These are phyloP conservation scores for Aphelocoma californica DNA, from an alignment of 2,797 vertebrate species.

Conservation along the genomic window DNA sequence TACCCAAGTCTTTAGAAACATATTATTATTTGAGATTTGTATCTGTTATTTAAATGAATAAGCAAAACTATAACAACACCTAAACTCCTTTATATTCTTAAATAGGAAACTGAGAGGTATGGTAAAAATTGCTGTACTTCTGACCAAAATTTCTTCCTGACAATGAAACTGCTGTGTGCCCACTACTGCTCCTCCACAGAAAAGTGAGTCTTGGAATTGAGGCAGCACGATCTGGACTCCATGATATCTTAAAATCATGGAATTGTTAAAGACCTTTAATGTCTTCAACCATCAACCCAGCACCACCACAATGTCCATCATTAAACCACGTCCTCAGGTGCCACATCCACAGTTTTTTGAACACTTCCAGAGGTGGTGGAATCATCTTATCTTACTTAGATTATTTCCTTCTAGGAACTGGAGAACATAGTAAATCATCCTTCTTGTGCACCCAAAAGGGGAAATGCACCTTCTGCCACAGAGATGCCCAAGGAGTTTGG, in stretches of 20 bases:
- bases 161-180: neutral
- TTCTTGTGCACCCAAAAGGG: neutral
- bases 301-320: neutral
- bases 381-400: neutral
- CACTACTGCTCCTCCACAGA: neutral
- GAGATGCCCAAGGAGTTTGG: neutral
- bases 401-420: neutral
- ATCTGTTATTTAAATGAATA: neutral
- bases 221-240: accelerated
- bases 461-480: neutral
- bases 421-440: neutral
- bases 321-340: neutral
- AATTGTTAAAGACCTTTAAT: neutral
- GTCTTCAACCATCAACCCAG: neutral
- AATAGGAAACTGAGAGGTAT: neutral
- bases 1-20: neutral
- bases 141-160: neutral
- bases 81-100: neutral
- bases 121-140: neutral
- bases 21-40: neutral
- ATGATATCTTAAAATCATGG: neutral
- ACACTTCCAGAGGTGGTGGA: neutral
- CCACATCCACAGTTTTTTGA: neutral
- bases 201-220: neutral
- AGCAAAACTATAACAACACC: neutral